These are phyloP conservation scores for Syrrhaptes paradoxus DNA, from an alignment of 2,113 vertebrate species.

Conservation along the genomic window DNA sequence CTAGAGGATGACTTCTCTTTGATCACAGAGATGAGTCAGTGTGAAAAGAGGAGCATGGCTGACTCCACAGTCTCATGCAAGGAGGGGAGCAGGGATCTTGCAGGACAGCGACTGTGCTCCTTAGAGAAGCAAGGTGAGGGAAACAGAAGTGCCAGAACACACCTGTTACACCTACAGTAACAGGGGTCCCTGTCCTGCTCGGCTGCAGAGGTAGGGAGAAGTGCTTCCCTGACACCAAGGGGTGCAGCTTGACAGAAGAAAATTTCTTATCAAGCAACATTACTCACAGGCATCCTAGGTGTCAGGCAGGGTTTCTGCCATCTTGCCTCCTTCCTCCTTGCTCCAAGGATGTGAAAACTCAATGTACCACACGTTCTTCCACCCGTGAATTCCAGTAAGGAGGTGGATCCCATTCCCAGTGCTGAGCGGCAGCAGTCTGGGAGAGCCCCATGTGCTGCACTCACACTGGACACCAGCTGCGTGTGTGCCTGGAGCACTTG, in stretches of 20 bases:
- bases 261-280: neutral
- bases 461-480: rapidly evolving
- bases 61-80: neutral
- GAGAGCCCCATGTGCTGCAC: neutral
- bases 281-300: neutral
- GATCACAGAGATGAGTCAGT: slow-evolving; percentile 17
- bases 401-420: neutral
- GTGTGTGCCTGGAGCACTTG: rapidly evolving
- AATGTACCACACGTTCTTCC: neutral
- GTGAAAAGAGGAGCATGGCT: neutral
- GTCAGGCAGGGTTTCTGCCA: neutral
- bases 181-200: neutral
- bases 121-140: neutral
- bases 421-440: neutral
- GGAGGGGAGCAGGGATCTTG: neutral
- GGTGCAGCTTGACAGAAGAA: neutral
- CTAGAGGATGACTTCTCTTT: slow-evolving; percentile 16
- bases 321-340: rapidly evolving
- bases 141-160: neutral
- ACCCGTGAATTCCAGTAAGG: neutral
- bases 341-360: neutral
- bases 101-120: neutral
- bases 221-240: neutral
- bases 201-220: neutral
- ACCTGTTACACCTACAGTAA: neutral